Conservation (phyloP, 2,888 invertebrate species). For the Lepidonotus clava region DNA sequence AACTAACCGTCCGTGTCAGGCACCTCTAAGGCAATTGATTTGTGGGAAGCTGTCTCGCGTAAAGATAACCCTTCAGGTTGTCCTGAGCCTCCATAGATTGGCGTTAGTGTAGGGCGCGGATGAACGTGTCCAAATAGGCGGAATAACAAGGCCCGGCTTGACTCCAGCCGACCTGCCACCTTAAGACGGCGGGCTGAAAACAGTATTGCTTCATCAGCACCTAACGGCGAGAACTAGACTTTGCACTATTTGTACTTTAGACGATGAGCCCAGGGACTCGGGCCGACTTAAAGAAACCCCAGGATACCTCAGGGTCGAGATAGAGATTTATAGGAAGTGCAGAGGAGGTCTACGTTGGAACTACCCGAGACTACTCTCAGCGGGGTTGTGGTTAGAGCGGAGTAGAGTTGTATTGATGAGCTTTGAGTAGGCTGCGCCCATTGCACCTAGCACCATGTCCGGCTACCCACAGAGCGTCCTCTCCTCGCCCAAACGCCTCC, state of each 20-base stretch:
- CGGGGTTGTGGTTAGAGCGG: neutral
- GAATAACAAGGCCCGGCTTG: slow-evolving; percentile 24
- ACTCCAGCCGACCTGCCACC: too few species aligned
- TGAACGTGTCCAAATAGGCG: neutral
- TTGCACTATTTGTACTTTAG: neutral
- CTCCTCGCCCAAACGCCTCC: slow-evolving; percentile 42
- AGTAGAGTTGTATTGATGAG: neutral
- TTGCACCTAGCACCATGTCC: slow-evolving; percentile 9
- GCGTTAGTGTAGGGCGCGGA: neutral
- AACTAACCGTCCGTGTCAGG: too few species aligned
- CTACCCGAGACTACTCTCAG: too few species aligned
- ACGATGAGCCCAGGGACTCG: neutral
- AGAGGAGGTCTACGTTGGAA: neutral
- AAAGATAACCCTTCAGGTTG: too few species aligned
- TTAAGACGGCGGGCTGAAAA: neutral
- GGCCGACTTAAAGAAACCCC: neutral
- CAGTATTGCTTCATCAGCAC: neutral
- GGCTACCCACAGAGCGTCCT: neutral
- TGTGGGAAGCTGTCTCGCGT: too few species aligned
- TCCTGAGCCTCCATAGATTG: too few species aligned
- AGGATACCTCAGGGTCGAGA: neutral
- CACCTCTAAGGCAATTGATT: too few species aligned
- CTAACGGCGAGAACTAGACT: neutral
- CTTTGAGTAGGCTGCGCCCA: neutral
- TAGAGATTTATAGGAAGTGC: neutral